Evolutionary conservation across 2,797 vertebrate species (phyloP).

Genomic region (Scolopax bukidnonensis): DNA sequence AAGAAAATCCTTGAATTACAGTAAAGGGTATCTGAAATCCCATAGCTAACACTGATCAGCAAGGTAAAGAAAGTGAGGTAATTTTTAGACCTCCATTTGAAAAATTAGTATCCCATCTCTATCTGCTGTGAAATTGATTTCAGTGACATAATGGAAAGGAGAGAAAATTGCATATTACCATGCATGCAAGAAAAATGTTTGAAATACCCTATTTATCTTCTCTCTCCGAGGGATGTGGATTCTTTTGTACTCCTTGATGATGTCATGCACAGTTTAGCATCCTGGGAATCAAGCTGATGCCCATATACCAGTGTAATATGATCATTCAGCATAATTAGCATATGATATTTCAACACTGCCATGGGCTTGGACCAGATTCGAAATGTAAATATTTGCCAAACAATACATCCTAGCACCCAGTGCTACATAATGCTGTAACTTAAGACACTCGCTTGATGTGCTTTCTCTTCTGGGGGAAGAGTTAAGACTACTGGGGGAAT

Average conservation of each 20-base stretch:
- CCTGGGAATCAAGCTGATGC: background rate
- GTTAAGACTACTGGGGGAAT: conserved; percentile 30
- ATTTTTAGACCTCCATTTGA: background rate
- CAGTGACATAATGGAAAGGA: background rate
- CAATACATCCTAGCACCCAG: background rate
- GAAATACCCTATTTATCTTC: background rate
- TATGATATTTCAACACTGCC: background rate
- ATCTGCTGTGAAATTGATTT: conserved; percentile 3
- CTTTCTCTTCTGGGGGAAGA: background rate
- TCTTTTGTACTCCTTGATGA: conserved; percentile 11
- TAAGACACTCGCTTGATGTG: background rate
- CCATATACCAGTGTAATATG: background rate
- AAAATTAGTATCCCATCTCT: no score
- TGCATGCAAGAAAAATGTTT: background rate
- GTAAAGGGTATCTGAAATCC: background rate
- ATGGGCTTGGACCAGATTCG: background rate
- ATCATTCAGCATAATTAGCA: conserved; percentile 31
- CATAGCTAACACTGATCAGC: background rate
- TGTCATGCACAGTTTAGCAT: background rate
- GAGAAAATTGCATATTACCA: background rate
- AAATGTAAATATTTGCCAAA: conserved; percentile 38
- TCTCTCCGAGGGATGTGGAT: background rate
- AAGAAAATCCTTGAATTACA: background rate
- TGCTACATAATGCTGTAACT: background rate
- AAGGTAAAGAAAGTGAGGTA: background rate